Conservation (phyloP, 2,888 invertebrate species). For the Trachelus troglodyta region DNA sequence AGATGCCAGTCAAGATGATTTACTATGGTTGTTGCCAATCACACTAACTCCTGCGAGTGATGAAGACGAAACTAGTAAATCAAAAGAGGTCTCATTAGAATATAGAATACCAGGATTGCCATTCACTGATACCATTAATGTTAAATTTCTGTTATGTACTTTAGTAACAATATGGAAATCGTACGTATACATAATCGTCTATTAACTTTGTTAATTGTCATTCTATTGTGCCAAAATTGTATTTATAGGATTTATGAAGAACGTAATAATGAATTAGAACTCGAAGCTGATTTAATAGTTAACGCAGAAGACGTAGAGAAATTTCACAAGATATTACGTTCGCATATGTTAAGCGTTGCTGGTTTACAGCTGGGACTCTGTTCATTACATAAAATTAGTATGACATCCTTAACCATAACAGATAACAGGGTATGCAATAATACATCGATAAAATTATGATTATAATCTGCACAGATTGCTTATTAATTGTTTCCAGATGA, state of each 20-base stretch:
- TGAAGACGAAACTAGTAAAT: constrained; percentile 18
- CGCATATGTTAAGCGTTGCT: constrained; percentile 39
- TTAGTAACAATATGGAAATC: constrained; percentile 45
- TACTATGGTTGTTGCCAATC: constrained; percentile 56
- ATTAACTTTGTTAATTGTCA: background rate
- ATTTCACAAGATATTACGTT: constrained; percentile 45
- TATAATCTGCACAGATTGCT: background rate
- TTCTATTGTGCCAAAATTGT: background rate
- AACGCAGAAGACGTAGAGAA: constrained; percentile 44
- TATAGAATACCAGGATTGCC: constrained; percentile 49
- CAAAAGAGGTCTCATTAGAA: constrained; percentile 42
- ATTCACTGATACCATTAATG: constrained; percentile 40
- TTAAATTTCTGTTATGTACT: constrained; percentile 39
- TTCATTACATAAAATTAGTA: constrained; percentile 44
- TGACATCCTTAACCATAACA: constrained; percentile 51
- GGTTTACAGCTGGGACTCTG: constrained; percentile 51
- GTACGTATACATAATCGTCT: constrained; percentile 26
- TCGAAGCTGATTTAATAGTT: constrained; percentile 21
- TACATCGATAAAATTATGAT: background rate
- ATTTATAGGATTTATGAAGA: background rate
- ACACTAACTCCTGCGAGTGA: constrained; percentile 36
- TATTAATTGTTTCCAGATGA: constrained; percentile 47
- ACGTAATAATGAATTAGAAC: constrained; percentile 21
- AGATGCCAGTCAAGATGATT: constrained; percentile 47
- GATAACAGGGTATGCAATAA: constrained; percentile 45